Percentiles rank a stretch among this genome's conserved stretches.
Evolutionary conservation across 2,888 invertebrate species (phyloP).

Genomic region (Mythimna impura): DNA sequence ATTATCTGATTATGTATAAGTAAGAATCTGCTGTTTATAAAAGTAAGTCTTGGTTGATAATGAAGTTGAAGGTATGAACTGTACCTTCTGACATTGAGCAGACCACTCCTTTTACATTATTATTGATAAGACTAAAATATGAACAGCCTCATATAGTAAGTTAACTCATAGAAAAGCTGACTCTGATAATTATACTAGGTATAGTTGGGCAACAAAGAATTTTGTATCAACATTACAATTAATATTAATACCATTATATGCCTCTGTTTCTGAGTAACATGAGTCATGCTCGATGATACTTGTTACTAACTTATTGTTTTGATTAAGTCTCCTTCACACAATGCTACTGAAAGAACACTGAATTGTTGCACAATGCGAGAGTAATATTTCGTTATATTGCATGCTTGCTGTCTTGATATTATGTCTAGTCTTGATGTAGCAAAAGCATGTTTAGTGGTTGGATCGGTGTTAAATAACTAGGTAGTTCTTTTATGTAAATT

Average conservation of each 20-base stretch:
- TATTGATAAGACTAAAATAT: not conserved
- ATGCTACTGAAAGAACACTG: not conserved
- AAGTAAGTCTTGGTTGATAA: not conserved
- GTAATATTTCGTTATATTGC: not conserved
- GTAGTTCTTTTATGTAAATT: not conserved
- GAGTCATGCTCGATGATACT: not conserved
- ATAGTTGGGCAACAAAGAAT: constrained; percentile 14
- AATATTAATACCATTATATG: not conserved
- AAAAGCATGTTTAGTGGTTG: not conserved
- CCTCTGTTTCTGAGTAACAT: constrained; percentile 9
- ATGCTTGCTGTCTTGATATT: not conserved
- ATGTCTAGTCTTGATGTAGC: not conserved
- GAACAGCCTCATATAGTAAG: not conserved
- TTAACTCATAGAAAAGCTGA: not conserved
- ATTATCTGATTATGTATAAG: not conserved
- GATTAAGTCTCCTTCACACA: not conserved
- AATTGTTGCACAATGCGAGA: constrained; percentile 5
- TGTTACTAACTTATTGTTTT: too few species aligned
- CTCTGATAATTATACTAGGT: too few species aligned
- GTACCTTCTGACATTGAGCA: not conserved
- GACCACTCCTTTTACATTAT: not conserved
- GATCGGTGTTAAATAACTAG: not conserved
- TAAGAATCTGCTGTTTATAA: not conserved
- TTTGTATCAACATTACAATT: constrained; percentile 16
- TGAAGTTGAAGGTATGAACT: not conserved